Evolutionary conservation across 2,113 vertebrate species (phyloP).

Genomic region (Cottus gobio): DNA sequence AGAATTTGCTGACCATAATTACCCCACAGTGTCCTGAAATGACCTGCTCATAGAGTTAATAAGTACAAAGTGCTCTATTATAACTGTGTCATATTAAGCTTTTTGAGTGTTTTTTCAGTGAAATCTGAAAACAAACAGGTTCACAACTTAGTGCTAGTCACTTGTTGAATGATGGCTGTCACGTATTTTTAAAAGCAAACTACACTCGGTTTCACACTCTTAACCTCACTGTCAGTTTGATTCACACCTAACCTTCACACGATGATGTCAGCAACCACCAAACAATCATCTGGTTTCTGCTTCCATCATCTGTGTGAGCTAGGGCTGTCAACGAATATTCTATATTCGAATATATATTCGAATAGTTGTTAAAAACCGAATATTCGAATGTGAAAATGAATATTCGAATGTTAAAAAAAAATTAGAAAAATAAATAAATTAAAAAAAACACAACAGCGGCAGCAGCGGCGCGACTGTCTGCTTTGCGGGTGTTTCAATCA

Average conservation of each 20-base stretch:
- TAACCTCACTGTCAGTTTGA: background rate
- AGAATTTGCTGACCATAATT: conserved; percentile 1
- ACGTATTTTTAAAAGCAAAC: background rate
- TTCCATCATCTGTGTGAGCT: background rate
- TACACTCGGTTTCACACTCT: background rate
- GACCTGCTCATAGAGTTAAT: background rate
- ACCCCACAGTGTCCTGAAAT: conserved; percentile 9
- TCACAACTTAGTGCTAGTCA: background rate
- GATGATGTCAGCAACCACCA: background rate
- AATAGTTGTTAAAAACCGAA: no score
- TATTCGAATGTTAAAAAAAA: no score
- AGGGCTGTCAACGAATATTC: no score
- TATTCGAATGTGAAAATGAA: no score
- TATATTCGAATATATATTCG: no score
- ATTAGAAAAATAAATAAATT: no score
- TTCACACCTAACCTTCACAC: background rate
- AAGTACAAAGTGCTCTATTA: background rate
- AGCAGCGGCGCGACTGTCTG: no score
- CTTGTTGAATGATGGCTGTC: background rate
- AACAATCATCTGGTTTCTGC: background rate
- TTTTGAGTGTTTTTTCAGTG: background rate
- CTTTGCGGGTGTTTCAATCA: no score
- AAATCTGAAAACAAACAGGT: background rate
- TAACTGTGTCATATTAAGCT: background rate
- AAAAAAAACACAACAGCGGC: no score